Base-by-base conservation (phyloP, 1,140 invertebrate genomes). In the Pseudachorutes palmiensis region DNA sequence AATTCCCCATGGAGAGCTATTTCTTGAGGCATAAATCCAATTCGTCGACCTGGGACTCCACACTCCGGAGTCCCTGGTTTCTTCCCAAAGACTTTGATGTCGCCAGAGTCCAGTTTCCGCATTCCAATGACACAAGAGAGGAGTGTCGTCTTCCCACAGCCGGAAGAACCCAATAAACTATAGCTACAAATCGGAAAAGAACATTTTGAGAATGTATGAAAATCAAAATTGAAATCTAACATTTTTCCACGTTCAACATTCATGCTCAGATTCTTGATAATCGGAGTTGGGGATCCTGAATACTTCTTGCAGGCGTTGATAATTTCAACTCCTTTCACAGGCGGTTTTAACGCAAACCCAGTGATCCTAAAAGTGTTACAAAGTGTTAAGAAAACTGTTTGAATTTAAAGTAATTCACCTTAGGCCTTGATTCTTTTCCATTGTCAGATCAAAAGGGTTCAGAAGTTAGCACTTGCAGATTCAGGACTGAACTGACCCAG, bases 61-160 rank as follows among this genome's bases (percentile, higher is more conserved):
- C 78, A 78, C 19, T 77, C 78, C 48, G 72, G 81, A 14, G 88
- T 87, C 0, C 90, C 90, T 0, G 91, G 91, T 74, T 85, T 85
- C 49, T 88, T 89, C 1, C 91, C 91, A 26, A 92, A 82, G 0
- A 94, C 88, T 83, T 86, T 88, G 62, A 94, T 90, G 74, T 90
- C 87, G 1, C 92, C 91, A 2, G 85, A 84, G 76, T 92, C 88
- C 45, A 93, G 80, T 72, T 87, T 82, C 62, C 89, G 80, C 64
- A 89, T 80, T n/a, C 91, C 91, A 0, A 94, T 90, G 64, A 94
- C 89, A 76, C 90, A 93, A 12, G 88, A 88, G 0, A 95, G 81
- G 2, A 94, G 79, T 0, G 92, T 95, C 0, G 88, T 90, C 81
- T 92, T 90, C 2, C 88, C 87, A 76, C 88, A 89, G 19, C 90